These are phyloP conservation scores for Zaprionus africanus DNA, from an alignment of 1,140 invertebrate genomes.

Conservation along the genomic window DNA sequence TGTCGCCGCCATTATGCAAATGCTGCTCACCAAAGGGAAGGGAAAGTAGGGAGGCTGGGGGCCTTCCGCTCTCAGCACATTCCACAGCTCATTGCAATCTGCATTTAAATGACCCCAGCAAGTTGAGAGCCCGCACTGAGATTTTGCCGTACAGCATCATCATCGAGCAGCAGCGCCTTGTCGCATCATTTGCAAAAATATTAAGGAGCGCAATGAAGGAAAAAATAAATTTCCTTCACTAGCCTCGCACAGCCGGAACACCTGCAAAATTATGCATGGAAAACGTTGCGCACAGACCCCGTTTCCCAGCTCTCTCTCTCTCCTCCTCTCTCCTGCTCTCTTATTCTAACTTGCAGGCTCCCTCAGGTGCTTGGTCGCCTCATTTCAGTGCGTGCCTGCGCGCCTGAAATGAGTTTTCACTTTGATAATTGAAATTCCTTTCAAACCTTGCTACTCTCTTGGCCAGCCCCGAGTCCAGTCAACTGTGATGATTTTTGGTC, in stretches of 20 bases:
- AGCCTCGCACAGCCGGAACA: constrained; percentile 15
- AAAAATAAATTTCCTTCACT: constrained; percentile 31
- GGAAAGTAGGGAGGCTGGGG: too few species aligned
- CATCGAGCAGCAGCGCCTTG: constrained; percentile 26
- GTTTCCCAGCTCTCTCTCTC: neutral
- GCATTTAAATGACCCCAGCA: constrained; percentile 77
- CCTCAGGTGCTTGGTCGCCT: constrained; percentile 16
- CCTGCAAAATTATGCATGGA: constrained; percentile 47
- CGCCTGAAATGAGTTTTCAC: constrained; percentile 53
- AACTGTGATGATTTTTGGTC: constrained; percentile 26
- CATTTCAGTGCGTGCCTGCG: constrained; percentile 22
- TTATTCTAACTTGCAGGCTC: neutral
- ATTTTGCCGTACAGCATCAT: constrained; percentile 38
- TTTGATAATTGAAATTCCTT: constrained; percentile 61
- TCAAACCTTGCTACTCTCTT: constrained; percentile 23
- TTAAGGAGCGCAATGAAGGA: constrained; percentile 38
- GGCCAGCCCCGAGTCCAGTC: constrained; percentile 17
- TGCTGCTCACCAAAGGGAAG: constrained; percentile 22
- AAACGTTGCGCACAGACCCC: neutral
- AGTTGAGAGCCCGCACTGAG: constrained; percentile 52
- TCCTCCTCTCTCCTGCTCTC: neutral
- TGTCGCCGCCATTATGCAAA: constrained; percentile 80
- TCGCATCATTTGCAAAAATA: constrained; percentile 75
- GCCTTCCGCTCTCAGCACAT: constrained; percentile 12
- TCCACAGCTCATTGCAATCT: constrained; percentile 74